Base-by-base conservation (phyloP, 2,113 vertebrate genomes). In the Eurypyga helias region DNA sequence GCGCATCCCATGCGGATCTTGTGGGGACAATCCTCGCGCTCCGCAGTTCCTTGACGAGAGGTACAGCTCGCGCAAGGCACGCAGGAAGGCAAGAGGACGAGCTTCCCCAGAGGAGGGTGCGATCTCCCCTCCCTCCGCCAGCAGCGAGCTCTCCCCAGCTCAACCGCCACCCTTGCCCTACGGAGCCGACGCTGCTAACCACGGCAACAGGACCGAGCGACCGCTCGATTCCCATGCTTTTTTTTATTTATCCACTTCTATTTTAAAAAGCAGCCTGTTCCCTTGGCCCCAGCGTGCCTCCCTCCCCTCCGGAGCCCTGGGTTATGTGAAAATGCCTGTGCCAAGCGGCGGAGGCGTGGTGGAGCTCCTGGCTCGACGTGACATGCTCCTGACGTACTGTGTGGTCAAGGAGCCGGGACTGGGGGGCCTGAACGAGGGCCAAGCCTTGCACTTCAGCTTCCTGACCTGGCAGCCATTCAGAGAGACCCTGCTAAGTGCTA, bases 311-410 rank as follows among this genome's bases (percentile, higher is more conserved):
- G 80, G 98, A 98, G 98, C 97, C 98, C 97, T 96, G 99, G 99
- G 99, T 99, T 99, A 99, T 99, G 99, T 99, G 99, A 99, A 99
- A 98, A 96, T 94, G 94, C 96, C 57, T 83, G 97, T 98, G 98
- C 98, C 98, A 98, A 98, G 98, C 96, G 83, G 95, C 62, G 78
- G 96, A 96, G 98, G 98, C 93, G 98, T 97, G 97, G 73, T 71
- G 87, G 80, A 96, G 97, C 92, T 97, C 96, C 96, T 91, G 96
- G 97, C 98, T 96, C 87, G 95, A 96, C 93, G 93, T 98, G 98
- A 97, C 98, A 95, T 93, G 96, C 96, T 98, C 98, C 98, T 98
- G 96, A 97, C 97, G 96, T 98, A 98, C 98, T 98, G 98, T 98
- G 98, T 99, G 98, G 98, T 98, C 98, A 98, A 98, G 98, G 96